Conservation (phyloP, 2,113 vertebrate genomes). For the Ifrita kowaldi region DNA sequence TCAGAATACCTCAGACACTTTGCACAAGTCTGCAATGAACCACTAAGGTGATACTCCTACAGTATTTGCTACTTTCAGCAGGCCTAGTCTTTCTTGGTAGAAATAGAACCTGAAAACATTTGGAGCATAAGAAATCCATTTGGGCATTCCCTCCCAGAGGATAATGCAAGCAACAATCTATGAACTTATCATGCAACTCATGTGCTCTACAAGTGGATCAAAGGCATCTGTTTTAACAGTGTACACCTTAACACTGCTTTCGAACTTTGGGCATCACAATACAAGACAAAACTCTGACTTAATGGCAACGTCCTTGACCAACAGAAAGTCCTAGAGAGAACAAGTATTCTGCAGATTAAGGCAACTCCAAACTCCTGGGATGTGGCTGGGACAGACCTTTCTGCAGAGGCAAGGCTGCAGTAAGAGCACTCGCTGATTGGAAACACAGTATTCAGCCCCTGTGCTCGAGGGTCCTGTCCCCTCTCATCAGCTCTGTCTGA, state of each 20-base stretch:
- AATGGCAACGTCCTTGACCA: rapidly evolving
- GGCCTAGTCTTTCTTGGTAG: background rate
- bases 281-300: background rate
- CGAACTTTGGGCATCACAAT: background rate
- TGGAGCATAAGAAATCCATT: background rate
- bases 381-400: background rate
- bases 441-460: background rate
- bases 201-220: background rate
- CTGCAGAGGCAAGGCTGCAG: background rate
- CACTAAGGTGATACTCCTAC: background rate
- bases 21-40: background rate
- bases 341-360: background rate
- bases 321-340: background rate
- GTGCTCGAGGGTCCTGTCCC: background rate
- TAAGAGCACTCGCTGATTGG: background rate
- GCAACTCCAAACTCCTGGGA: background rate
- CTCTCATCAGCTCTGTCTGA: background rate
- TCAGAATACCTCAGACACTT: background rate
- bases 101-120: background rate
- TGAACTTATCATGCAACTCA: background rate
- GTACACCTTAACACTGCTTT: background rate
- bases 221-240: background rate
- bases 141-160: background rate
- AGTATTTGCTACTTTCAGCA: background rate
- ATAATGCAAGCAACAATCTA: background rate